phyloP scores from a whole-genome alignment of 2,113 vertebrate genomes.

The Pachyramphus minor region DNA sequence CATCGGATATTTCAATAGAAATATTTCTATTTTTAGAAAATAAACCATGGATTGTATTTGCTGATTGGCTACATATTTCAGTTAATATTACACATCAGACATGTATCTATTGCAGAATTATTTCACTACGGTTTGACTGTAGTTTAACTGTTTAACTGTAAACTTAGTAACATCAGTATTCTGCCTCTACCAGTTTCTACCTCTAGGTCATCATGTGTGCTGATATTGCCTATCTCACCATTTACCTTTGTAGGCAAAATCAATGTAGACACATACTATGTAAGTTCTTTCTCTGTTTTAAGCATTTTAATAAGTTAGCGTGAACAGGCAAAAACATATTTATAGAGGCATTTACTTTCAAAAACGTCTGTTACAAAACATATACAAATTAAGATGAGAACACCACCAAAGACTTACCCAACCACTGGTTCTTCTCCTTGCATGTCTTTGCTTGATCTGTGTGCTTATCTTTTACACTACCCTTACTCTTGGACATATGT shows the following conservation, averaged over 20 bases:
- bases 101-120: background rate
- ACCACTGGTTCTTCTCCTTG: background rate
- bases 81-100: background rate
- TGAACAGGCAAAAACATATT: background rate
- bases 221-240: background rate
- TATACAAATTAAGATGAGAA: background rate
- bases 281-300: background rate
- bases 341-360: background rate
- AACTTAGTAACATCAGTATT: background rate
- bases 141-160: too few relatives aligned
- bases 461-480: background rate
- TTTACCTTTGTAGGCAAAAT: background rate
- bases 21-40: background rate
- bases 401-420: background rate
- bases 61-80: background rate
- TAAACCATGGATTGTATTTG: background rate
- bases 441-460: background rate
- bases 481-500: background rate
- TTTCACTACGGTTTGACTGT: background rate
- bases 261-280: rapidly evolving
- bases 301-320: background rate
- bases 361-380: background rate
- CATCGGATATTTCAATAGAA: background rate
- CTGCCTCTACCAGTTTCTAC: background rate
- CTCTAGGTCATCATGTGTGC: background rate